Base-by-base conservation (phyloP, 2,888 invertebrate genomes). In the Pilophorus perplexus region DNA sequence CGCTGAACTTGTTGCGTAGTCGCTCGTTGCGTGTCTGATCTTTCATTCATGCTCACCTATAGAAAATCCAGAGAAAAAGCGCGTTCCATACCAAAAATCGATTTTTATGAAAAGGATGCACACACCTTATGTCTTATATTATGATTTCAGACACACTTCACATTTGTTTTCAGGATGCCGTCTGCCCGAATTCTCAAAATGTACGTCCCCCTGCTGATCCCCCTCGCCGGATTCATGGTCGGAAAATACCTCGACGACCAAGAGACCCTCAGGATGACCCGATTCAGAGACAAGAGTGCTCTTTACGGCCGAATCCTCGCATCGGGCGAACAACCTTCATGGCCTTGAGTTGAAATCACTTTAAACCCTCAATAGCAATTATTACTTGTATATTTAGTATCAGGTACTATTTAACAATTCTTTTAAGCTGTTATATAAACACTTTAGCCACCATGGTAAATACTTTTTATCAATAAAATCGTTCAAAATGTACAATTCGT, bases 261-360 rank as follows among this genome's bases (percentile, higher is more conserved):
- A 72, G 90, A 91, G 78, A 86, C 86, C 0, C 80, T 86, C 68
- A 82, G 90, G 64, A 84, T 90, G 84, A 80, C 82, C 0, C 78
- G 77, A 71, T 93, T 86, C 76, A 81, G 91, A 68, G 92, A 93
- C 75, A 90, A 87, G 75, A 90, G 90, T 74, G 83, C 85, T 54
- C 78, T 93, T 38, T 93, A 86, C 75, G 89, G 88, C 20, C 81
- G 86, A 67, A 78, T 75, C 40, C 78, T 84, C 1, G 83, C 84
- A 72, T 82, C 83, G 70, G 87, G 85, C 5, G 85, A 87, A 68
- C 75, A 80, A 72, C 91, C 90, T 66, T 83, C 87, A 10, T 92
- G 91, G 92, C 86, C 86, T 40, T 83, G 73, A 80, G 42, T 25
- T 8, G 28, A 16, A n/a, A n/a, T n/a, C n/a, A n/a, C n/a, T n/a